Evolutionary conservation across 2,888 invertebrate species (phyloP), one percentile per base, ranked within the genome.

Genomic region (Parelbella ahira): DNA sequence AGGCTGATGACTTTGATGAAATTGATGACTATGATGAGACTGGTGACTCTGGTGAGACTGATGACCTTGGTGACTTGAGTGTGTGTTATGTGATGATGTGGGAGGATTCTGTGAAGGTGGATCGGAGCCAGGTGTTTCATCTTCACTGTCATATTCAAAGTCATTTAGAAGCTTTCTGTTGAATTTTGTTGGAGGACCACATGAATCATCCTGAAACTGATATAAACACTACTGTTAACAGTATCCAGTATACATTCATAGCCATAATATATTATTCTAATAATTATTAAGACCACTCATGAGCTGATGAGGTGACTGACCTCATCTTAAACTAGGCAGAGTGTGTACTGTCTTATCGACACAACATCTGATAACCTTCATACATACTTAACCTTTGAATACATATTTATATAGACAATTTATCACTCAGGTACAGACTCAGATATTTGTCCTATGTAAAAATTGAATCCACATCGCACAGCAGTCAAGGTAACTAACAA

Each of bases 121-220:
- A 12, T 71, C 76, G 4, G 91, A 51, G 0, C 60, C 54, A 1
- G 63, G 62, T 0, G 93, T 93, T n/a, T 96, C 96, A 39, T 96
- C 96, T 50, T 97, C 97, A 56, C 96, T 96, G 41, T 94, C 96
- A 68, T 97, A 97, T 76, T 97, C 97, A 74, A 95, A 97, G 77
- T 97, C 83, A 7, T 88, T 88, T 11, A 97, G 81, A 7, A 97
- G 79, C 67, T 96, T 95, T 63, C 95, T 91, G 69, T 94, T 94
- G 72, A 95, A 95, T 68, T 94, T 94, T 2, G 93, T 90, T 0
- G 74, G 66, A 1, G 52, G 54, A 6, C 75, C 63, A 0, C 77
- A 73, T 0, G 78, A 65, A 36, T 82, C 74, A 28, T 84, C 84
- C 65, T 86, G 84, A 49, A 83, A 84, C 77, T 83, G 59, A 33